A percentile compares a stretch with the other conserved stretches of the same genome.
Evolutionary conservation across 1,140 invertebrate species (phyloP).

Genomic region (Adoxophyes honmai): DNA sequence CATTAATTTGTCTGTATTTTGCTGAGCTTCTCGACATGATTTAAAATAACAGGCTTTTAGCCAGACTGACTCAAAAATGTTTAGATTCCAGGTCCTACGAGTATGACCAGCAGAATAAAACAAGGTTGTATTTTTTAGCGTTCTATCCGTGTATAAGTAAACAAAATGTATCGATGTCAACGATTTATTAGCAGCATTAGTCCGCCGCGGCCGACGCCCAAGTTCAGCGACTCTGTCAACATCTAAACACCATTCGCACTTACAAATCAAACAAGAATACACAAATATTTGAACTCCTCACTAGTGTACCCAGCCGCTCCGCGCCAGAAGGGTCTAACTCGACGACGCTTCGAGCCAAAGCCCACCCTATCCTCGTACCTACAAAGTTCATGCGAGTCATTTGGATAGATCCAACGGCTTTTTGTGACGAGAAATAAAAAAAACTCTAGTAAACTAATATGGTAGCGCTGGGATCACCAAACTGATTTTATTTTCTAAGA

Average conservation of each 20-base stretch:
- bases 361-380: constrained; percentile 32
- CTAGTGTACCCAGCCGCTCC: constrained; percentile 42
- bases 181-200: constrained; percentile 65
- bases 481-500: constrained; percentile 61
- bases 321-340: constrained; percentile 39
- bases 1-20: too few species aligned
- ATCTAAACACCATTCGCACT: constrained; percentile 74
- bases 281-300: constrained; percentile 70
- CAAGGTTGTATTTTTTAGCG: constrained; percentile 4
- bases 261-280: constrained; percentile 70
- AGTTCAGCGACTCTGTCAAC: constrained; percentile 68
- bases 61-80: too few species aligned
- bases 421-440: constrained; percentile 28
- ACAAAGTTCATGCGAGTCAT: constrained; percentile 33
- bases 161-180: constrained; percentile 53
- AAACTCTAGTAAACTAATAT: constrained; percentile 65
- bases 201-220: constrained; percentile 43
- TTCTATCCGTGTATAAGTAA: constrained; percentile 13
- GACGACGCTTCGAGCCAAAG: constrained; percentile 34
- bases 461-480: constrained; percentile 53
- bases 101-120: neutral
- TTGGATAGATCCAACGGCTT: constrained; percentile 30
- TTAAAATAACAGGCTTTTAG: too few species aligned
- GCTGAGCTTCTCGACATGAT: too few species aligned
- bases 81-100: too few species aligned